phyloP scores from a whole-genome alignment of 2,113 vertebrate species.

The Brachionichthys hirsutus region DNA sequence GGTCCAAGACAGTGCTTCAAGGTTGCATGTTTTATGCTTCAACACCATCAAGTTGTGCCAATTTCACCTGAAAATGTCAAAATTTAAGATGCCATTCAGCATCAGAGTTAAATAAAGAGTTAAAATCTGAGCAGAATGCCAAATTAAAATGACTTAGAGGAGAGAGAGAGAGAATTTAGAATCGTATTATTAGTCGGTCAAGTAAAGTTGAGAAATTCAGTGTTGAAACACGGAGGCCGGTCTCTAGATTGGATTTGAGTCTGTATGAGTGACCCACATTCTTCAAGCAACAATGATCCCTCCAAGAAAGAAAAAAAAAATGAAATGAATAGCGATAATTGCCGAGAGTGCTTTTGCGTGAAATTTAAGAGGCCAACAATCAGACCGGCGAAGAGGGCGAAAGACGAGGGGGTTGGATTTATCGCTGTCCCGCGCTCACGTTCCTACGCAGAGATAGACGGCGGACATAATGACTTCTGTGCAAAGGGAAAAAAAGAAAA shows the following conservation, averaged over 20 bases:
- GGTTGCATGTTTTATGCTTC: too few relatives aligned
- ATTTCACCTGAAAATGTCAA: too few relatives aligned
- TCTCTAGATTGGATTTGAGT: conserved; percentile 70
- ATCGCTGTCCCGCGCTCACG: conserved; percentile 61
- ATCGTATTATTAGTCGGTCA: too few relatives aligned
- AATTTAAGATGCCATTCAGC: too few relatives aligned
- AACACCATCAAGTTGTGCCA: too few relatives aligned
- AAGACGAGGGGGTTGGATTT: conserved; percentile 58
- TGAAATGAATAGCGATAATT: conserved; percentile 77
- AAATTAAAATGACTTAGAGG: background rate
- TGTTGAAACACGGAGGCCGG: conserved; percentile 38
- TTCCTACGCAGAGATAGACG: conserved; percentile 69
- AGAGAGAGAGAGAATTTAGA: background rate
- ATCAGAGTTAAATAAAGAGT: too few relatives aligned
- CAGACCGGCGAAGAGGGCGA: conserved; percentile 39
- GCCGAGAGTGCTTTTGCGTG: conserved; percentile 74
- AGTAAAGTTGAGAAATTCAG: background rate
- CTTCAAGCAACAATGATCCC: conserved; percentile 66
- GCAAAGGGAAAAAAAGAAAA: conserved; percentile 27
- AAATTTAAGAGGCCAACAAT: conserved; percentile 67
- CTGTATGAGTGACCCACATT: conserved; percentile 78
- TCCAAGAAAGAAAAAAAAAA: conserved; percentile 39
- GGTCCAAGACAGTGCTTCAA: too few relatives aligned
- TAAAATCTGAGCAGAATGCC: background rate
- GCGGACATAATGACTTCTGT: conserved; percentile 70